Conservation (phyloP, 2,113 vertebrate genomes). For the Glaucomys volans region DNA sequence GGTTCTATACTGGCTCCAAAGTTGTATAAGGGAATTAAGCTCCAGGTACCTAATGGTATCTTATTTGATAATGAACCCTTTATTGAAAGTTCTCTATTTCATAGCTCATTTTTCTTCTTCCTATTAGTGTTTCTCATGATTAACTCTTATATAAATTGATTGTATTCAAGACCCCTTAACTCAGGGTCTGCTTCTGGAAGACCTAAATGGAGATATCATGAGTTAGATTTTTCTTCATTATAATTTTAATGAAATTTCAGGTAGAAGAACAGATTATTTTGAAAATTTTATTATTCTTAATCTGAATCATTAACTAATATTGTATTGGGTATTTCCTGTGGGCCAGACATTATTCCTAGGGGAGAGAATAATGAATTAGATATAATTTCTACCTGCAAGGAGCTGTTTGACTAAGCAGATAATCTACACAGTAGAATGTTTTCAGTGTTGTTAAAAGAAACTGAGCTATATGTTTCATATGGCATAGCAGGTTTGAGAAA, state of each 20-base stretch:
- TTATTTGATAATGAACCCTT: neutral
- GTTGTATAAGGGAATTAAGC: neutral
- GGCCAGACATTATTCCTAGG: neutral
- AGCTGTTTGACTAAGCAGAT: neutral
- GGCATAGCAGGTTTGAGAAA: neutral
- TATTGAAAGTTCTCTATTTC: neutral
- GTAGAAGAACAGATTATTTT: neutral
- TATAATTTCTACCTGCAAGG: neutral
- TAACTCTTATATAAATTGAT: neutral
- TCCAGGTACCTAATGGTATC: neutral
- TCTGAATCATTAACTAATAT: conserved; percentile 23
- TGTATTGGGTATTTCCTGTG: neutral
- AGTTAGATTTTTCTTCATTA: conserved; percentile 23
- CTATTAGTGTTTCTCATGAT: neutral
- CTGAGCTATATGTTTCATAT: neutral
- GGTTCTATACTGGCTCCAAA: neutral
- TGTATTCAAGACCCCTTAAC: neutral
- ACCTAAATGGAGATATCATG: neutral
- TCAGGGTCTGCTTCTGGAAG: neutral
- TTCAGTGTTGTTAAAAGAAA: neutral
- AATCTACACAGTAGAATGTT: neutral
- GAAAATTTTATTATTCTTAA: neutral
- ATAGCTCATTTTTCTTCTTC: neutral
- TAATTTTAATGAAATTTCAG: conserved; percentile 55
- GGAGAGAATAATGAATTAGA: neutral